A percentile compares a stretch with the other conserved stretches of the same genome.
Conservation (phyloP, 2,888 invertebrate species). For the Stenoptilia bipunctidactyla region DNA sequence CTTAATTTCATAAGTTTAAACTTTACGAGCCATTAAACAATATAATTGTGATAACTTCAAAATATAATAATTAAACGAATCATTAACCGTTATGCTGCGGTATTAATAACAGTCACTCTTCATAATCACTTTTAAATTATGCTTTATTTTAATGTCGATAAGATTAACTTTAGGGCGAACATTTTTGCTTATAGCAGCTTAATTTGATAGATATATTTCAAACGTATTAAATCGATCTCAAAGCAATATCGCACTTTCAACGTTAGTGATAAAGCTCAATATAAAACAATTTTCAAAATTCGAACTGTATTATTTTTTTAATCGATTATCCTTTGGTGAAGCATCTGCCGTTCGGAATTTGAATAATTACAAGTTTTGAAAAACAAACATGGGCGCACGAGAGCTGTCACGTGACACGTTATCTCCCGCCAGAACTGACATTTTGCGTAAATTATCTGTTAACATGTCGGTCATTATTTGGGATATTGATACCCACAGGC, state of each 20-base stretch:
- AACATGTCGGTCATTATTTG: conserved; percentile 38
- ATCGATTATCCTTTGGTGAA: conserved; percentile 42
- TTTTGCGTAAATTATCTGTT: conserved; percentile 44
- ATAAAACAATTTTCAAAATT: no score
- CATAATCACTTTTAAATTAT: background rate
- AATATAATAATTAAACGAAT: conserved; percentile 29
- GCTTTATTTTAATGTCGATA: background rate
- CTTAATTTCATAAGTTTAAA: no score
- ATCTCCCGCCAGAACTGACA: conserved; percentile 39
- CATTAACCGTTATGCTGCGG: conserved; percentile 31
- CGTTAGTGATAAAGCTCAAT: no score
- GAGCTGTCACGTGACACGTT: conserved; percentile 31
- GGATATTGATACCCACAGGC: background rate
- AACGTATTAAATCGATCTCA: no score
- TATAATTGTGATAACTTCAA: conserved; percentile 27
- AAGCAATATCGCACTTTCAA: no score
- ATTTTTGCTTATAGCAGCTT: background rate
- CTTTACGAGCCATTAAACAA: conserved; percentile 32
- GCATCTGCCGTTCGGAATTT: conserved; percentile 64
- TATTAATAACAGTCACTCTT: conserved; percentile 11
- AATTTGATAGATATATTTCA: background rate
- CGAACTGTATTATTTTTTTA: conserved; percentile 15
- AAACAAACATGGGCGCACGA: conserved; percentile 30
- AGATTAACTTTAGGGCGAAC: background rate
- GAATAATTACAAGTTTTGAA: conserved; percentile 56